A percentile compares a stretch with the other conserved stretches of the same genome.
Conservation (phyloP, 2,888 invertebrate species). For the Hartigia nigra region DNA sequence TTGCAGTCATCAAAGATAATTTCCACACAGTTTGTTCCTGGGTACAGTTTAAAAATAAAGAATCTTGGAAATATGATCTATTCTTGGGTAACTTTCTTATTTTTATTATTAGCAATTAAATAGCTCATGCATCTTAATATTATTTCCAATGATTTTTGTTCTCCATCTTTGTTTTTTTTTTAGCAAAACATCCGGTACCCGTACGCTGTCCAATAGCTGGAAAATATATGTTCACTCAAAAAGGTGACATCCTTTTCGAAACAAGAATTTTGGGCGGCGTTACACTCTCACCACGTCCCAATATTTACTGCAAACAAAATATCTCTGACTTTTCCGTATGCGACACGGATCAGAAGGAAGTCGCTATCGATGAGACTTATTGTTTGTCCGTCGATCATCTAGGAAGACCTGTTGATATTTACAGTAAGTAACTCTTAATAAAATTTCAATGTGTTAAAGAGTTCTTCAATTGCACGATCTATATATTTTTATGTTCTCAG, state of each 20-base stretch:
- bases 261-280: constrained; percentile 97
- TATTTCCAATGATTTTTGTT: not conserved
- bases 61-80: constrained; percentile 88
- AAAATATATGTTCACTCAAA: constrained; percentile 93
- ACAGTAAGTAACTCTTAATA: constrained; percentile 70
- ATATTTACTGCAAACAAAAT: constrained; percentile 91
- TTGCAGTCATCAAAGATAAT: constrained; percentile 89
- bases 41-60: constrained; percentile 89
- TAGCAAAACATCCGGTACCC: constrained; percentile 88
- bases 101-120: not conserved
- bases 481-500: constrained; percentile 57
- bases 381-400: constrained; percentile 96
- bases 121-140: not conserved
- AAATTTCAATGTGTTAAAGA: not conserved
- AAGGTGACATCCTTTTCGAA: constrained; percentile 89
- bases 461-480: constrained; percentile 5
- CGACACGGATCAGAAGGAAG: constrained; percentile 93
- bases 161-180: constrained; percentile 5
- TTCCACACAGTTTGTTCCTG: constrained; percentile 95
- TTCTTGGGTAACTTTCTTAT: constrained; percentile 70
- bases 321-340: constrained; percentile 97
- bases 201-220: constrained; percentile 97
- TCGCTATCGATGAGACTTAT: constrained; percentile 94
- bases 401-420: constrained; percentile 94
- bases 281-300: constrained; percentile 92